Percentiles rank a stretch among this genome's conserved stretches.
Conservation (phyloP, 2,888 invertebrate genomes). For the Biston betularia region DNA sequence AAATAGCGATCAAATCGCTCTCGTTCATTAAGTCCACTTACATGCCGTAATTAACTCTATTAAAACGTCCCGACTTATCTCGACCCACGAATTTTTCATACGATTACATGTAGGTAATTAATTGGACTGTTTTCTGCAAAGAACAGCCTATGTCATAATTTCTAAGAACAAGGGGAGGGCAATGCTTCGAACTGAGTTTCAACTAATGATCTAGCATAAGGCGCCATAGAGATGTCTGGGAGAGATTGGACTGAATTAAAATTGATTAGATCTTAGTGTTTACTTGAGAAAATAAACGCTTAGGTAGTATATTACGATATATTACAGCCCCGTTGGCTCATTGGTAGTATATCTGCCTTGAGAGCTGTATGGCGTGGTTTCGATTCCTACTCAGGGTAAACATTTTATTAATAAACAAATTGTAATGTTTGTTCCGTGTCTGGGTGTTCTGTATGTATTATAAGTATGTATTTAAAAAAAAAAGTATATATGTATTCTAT, state of each 20-base stretch:
- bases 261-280: slow-evolving; percentile 14
- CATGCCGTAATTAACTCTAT: background rate
- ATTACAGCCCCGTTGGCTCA: too few species aligned
- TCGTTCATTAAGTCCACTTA: background rate
- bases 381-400: too few species aligned
- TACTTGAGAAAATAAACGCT: background rate
- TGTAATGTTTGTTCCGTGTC: too few species aligned
- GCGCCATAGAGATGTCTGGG: slow-evolving; percentile 34
- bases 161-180: slow-evolving; percentile 20
- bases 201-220: slow-evolving; percentile 26
- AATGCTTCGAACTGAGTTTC: slow-evolving; percentile 6
- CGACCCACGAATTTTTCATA: slow-evolving; percentile 5
- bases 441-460: too few species aligned
- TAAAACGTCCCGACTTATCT: background rate
- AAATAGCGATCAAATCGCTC: background rate
- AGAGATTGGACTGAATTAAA: slow-evolving; percentile 31
- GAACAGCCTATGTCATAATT: background rate
- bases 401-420: too few species aligned
- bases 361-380: too few species aligned
- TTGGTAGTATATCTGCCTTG: too few species aligned
- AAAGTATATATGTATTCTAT: too few species aligned
- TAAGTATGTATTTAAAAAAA: too few species aligned
- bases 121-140: slow-evolving; percentile 16
- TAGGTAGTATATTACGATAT: background rate
- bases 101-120: slow-evolving; percentile 16